Conservation (phyloP, 2,797 vertebrate species). For the Mycteria americana region DNA sequence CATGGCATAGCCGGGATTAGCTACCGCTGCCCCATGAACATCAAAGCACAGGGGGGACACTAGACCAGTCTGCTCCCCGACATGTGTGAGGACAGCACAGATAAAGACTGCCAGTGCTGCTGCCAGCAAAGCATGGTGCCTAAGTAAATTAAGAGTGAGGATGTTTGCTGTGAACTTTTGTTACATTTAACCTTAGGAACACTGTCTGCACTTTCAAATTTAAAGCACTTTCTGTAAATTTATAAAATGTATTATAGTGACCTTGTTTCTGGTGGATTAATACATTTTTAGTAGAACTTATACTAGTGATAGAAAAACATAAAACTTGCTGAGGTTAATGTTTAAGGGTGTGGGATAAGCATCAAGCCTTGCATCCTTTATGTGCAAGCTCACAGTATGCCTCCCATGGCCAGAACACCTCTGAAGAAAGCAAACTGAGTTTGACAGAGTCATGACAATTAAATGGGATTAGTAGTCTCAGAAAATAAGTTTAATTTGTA, state of each 20-base stretch:
- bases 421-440: background rate
- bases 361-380: background rate
- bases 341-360: background rate
- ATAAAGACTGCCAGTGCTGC: background rate
- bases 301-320: background rate
- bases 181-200: background rate
- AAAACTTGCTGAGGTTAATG: background rate
- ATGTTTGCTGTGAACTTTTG: background rate
- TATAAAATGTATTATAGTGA: background rate
- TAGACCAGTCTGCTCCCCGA: background rate
- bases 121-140: fast-evolving
- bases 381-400: background rate
- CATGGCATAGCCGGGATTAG: background rate
- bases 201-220: background rate
- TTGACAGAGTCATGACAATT: background rate
- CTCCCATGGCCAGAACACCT: background rate
- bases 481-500: background rate
- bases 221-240: background rate
- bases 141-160: background rate
- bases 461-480: background rate
- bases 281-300: background rate
- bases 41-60: background rate
- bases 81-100: background rate
- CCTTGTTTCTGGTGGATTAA: background rate
- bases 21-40: fast-evolving